Percentiles rank a stretch among this genome's conserved stretches.
Evolutionary conservation across 2,888 invertebrate genomes (phyloP).

Genomic region (Tenthredo notha): DNA sequence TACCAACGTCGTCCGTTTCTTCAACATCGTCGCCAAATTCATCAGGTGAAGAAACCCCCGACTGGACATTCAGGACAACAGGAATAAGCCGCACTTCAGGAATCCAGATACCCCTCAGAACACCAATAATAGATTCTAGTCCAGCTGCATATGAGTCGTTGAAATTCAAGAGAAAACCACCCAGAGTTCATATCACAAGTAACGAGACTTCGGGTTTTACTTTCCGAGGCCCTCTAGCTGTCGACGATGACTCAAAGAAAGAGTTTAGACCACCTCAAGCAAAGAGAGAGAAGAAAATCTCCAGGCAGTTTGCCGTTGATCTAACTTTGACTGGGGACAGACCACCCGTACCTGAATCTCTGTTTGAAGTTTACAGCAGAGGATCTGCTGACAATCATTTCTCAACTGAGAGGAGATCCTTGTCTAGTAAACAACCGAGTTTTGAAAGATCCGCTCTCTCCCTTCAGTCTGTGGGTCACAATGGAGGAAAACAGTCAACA

Average conservation of each 20-base stretch:
- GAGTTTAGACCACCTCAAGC: background rate
- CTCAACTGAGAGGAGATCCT: background rate
- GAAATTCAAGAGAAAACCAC: background rate
- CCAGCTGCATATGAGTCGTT: background rate
- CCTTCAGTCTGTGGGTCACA: background rate
- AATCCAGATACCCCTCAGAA: background rate
- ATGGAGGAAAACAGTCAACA: background rate
- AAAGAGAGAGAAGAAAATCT: constrained; percentile 38
- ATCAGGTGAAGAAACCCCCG: constrained; percentile 43
- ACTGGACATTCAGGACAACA: constrained; percentile 50
- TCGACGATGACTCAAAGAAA: background rate
- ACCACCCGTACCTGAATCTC: constrained; percentile 10
- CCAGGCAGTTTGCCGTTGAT: constrained; percentile 36
- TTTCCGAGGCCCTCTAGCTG: constrained; percentile 22
- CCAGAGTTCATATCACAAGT: background rate
- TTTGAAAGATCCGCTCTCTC: constrained; percentile 21
- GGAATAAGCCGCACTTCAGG: background rate
- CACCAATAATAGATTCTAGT: background rate
- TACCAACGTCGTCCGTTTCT: constrained; percentile 49
- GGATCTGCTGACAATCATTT: background rate
- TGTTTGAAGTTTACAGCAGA: constrained; percentile 12
- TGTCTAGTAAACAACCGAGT: constrained; percentile 5
- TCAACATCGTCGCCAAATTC: constrained; percentile 45
- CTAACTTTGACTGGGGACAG: constrained; percentile 7
- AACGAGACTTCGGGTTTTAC: constrained; percentile 4